Percentiles rank a stretch among this genome's conserved stretches.
Conservation (phyloP, 2,888 invertebrate species). For the Cosmorhoe ocellata region DNA sequence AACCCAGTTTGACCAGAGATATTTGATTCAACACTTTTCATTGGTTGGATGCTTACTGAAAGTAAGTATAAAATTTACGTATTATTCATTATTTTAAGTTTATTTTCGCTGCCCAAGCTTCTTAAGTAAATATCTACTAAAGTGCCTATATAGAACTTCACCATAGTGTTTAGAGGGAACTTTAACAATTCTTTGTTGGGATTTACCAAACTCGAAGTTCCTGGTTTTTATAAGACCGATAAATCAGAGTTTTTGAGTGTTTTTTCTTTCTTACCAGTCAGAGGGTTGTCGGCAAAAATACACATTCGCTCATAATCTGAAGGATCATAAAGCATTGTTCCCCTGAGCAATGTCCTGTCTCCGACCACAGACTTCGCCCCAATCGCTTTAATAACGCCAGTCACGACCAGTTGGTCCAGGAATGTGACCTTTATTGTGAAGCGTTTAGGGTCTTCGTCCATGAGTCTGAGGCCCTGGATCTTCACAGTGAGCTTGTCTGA, state of each 20-base stretch:
- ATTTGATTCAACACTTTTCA: conserved; percentile 35
- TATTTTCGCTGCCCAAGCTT: too few species aligned
- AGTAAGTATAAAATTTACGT: conserved; percentile 6
- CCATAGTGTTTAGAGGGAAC: too few species aligned
- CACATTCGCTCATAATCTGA: conserved; percentile 71
- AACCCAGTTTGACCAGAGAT: conserved; percentile 7
- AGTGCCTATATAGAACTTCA: too few species aligned
- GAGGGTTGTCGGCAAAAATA: conserved; percentile 60
- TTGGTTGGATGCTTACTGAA: conserved; percentile 53
- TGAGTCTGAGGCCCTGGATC: conserved; percentile 48
- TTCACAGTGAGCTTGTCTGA: conserved; percentile 51
- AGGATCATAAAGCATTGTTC: conserved; percentile 62
- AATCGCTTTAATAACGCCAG: conserved; percentile 47
- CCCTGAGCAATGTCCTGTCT: conserved; percentile 41
- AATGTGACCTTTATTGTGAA: conserved; percentile 56
- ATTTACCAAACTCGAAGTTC: too few species aligned
- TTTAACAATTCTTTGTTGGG: too few species aligned
- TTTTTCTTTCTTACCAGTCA: conserved; percentile 51
- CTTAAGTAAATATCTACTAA: too few species aligned
- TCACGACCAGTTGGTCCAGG: conserved; percentile 55
- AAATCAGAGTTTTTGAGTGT: too few species aligned
- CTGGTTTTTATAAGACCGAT: too few species aligned
- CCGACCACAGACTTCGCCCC: conserved; percentile 36
- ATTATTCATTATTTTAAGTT: too few species aligned
- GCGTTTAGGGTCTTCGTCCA: conserved; percentile 45